Conservation (phyloP, 2,888 invertebrate species). For the Hofmannophila pseudospretella region DNA sequence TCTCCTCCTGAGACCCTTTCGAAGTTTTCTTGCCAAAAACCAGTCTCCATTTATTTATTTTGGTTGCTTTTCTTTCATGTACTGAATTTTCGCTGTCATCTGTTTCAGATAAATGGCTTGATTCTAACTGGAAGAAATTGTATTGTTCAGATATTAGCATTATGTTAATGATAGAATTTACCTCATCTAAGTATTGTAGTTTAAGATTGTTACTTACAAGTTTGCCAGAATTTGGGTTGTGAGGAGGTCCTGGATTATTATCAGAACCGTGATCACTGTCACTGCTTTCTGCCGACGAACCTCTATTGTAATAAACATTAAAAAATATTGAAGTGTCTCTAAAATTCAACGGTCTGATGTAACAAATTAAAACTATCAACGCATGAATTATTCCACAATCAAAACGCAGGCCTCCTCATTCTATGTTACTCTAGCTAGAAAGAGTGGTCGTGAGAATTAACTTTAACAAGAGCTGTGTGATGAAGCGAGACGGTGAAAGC, state of each 20-base stretch:
- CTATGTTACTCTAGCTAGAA: too few species aligned
- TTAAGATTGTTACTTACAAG: too few species aligned
- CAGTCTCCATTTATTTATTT: background rate
- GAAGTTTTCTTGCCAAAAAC: background rate
- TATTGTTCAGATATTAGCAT: too few species aligned
- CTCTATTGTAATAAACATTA: conserved; percentile 26
- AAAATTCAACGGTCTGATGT: background rate
- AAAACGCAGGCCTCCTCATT: too few species aligned
- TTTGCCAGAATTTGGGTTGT: background rate
- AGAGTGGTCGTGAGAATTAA: too few species aligned
- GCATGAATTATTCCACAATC: too few species aligned
- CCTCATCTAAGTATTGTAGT: too few species aligned
- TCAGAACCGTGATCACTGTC: conserved; percentile 24
- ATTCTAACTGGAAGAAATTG: background rate
- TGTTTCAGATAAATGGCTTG: background rate
- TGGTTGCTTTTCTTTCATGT: background rate
- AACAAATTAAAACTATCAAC: too few species aligned
- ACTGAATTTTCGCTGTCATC: background rate
- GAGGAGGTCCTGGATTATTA: background rate
- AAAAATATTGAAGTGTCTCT: background rate
- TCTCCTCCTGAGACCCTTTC: background rate
- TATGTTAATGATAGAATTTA: too few species aligned
- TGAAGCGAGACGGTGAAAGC: too few species aligned
- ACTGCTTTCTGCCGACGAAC: conserved; percentile 40
- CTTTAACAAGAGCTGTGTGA: too few species aligned